Evolutionary conservation across 64 coral and sea anemone genomes (phyloP), one percentile per base, ranked within the genome.

Genomic region (Montipora cactus): DNA sequence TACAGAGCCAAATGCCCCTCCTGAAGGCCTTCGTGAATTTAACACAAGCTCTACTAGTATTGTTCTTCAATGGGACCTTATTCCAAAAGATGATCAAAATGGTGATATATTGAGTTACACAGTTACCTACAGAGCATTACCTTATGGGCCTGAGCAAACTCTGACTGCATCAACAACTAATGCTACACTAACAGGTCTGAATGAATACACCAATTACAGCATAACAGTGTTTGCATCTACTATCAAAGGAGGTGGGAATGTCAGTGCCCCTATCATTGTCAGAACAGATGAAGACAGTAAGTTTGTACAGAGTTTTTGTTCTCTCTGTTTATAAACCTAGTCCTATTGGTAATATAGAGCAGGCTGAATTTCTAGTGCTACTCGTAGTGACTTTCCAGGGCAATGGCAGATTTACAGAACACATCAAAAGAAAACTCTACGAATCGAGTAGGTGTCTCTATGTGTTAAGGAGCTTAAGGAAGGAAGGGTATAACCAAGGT

Each of bases 221-320:
- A 87, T 87, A 64, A 82, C 21, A 59, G 80, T 82, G 20, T 57
- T 66, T 59, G 80, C 51, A 11, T 82, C 59, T 0, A 82, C 80
- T 25, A 0, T 7, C 25, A 44, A 59, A 7, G 80, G 80, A 82
- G 80, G 2, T 21, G 80, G 80, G 59, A 57, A 10, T 59, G 4
- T 22, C 11, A 82, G 80, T 21, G 1, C 0, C 59, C n/a, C 80
- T 18, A 45, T 82, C 51, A 21, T 0, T 58, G 51, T 70, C 19
- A 71, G 15, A 44, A 87, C 83, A 23, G 83, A 68, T 72, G 64
- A 67, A 74, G 83, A 73, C 59, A 44, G 80, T 82, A 82, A 59
- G 50, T 59, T 2, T 5, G 14, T 1, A 11, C 28, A 28, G 28
- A 28, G 28, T 28, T 28, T 28, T 28, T 28, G 28, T 28, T 28